These are phyloP conservation scores for Thymelicus acteon DNA, from an alignment of 2,888 invertebrate species.

Conservation along the genomic window DNA sequence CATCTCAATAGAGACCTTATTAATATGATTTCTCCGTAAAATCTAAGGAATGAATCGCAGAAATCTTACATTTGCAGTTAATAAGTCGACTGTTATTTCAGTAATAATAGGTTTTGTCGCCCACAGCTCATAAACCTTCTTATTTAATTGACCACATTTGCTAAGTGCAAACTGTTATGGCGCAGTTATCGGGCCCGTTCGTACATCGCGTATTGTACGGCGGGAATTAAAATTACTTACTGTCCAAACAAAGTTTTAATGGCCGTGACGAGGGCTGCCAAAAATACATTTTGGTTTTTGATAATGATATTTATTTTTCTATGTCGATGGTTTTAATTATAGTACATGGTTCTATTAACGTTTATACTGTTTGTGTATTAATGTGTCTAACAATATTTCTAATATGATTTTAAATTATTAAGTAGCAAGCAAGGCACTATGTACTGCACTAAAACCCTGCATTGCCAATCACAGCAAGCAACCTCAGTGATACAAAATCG, in stretches of 20 bases:
- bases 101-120: conserved; percentile 34
- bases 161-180: conserved; percentile 63
- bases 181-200: conserved; percentile 44
- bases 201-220: conserved; percentile 45
- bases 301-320: too few species aligned
- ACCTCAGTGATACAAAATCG: too few species aligned
- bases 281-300: not conserved
- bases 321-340: too few species aligned
- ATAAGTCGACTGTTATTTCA: conserved; percentile 7
- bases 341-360: too few species aligned
- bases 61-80: conserved; percentile 16
- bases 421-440: too few species aligned
- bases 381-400: too few species aligned
- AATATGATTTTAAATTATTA: too few species aligned
- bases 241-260: conserved; percentile 32
- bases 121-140: conserved; percentile 52
- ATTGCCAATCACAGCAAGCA: too few species aligned
- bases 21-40: not conserved
- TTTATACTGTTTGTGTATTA: too few species aligned
- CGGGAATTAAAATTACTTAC: conserved; percentile 45
- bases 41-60: not conserved
- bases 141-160: conserved; percentile 61
- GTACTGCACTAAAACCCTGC: too few species aligned
- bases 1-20: too few species aligned
- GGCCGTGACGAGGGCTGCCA: conserved; percentile 14